These are phyloP conservation scores for Chironomus riparius DNA, from an alignment of 2,888 invertebrate species.

Conservation along the genomic window DNA sequence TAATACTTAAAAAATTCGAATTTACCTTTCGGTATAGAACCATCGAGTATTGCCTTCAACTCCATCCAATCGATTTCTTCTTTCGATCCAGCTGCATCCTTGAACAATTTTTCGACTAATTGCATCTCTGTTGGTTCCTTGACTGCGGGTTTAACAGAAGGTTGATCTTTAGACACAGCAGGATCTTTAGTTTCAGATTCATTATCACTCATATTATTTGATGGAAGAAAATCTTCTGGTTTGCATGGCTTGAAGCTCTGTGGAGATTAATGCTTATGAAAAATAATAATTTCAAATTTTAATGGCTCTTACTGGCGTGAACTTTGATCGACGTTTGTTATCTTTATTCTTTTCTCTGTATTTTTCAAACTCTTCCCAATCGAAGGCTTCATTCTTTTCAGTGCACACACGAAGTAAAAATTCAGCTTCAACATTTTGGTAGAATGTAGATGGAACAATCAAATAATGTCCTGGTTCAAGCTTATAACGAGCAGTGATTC, in stretches of 20 bases:
- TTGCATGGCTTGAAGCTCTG: too few species aligned
- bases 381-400: slow-evolving; percentile 78
- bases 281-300: too few species aligned
- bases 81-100: slow-evolving; percentile 78
- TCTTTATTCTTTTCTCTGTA: too few species aligned
- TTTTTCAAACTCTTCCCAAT: slow-evolving; percentile 33
- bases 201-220: too few species aligned
- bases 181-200: too few species aligned
- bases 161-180: too few species aligned
- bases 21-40: slow-evolving; percentile 77
- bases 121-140: slow-evolving; percentile 34
- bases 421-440: slow-evolving; percentile 92
- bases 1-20: too few species aligned
- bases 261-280: too few species aligned
- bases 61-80: slow-evolving; percentile 92
- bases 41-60: slow-evolving; percentile 82
- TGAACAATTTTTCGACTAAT: slow-evolving; percentile 66
- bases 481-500: slow-evolving; percentile 79
- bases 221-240: too few species aligned
- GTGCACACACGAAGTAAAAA: slow-evolving; percentile 93
- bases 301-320: too few species aligned
- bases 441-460: slow-evolving; percentile 94
- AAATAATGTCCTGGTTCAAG: slow-evolving; percentile 89
- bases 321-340: too few species aligned
- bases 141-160: too few species aligned